Percentiles rank a stretch among this genome's conserved stretches.
Evolutionary conservation across 1,140 invertebrate genomes (phyloP).

Genomic region (Megalopta genalis): DNA sequence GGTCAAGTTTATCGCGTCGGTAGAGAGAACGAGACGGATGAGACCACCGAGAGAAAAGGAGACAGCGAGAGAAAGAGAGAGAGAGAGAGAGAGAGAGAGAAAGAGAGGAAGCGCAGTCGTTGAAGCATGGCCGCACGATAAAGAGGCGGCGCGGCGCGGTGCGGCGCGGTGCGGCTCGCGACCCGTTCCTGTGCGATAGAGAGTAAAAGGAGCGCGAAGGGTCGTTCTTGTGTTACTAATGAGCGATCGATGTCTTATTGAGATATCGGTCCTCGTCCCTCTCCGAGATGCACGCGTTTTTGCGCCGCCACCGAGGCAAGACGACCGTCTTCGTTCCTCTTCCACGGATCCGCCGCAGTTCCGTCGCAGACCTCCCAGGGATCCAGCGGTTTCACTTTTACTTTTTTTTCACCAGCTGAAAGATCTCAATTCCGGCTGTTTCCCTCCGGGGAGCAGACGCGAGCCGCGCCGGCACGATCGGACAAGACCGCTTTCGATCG

Average conservation of each 20-base stretch:
- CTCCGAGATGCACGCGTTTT: not conserved
- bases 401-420: slow-evolving; percentile 21
- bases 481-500: too few relatives aligned
- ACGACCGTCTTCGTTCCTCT: not conserved
- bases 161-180: not conserved
- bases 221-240: slow-evolving; percentile 70
- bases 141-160: slow-evolving; percentile 12
- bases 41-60: not conserved
- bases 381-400: slow-evolving; percentile 40
- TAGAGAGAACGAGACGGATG: slow-evolving; percentile 19
- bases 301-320: not conserved
- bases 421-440: slow-evolving; percentile 31
- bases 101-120: slow-evolving; percentile 1
- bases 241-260: slow-evolving; percentile 72
- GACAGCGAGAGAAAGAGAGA: too few relatives aligned
- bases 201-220: slow-evolving; percentile 33
- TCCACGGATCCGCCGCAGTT: not conserved
- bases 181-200: slow-evolving; percentile 14
- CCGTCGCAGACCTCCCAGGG: slow-evolving; percentile 38
- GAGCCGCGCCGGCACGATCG: not conserved
- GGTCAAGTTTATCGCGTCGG: slow-evolving; percentile 59
- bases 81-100: too few relatives aligned
- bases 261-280: slow-evolving; percentile 58
- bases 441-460: not conserved
- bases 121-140: slow-evolving; percentile 23